A percentile compares a stretch with the other conserved stretches of the same genome.
phyloP scores from a whole-genome alignment of 2,888 invertebrate species.

The Shargacucullia verbasci region DNA sequence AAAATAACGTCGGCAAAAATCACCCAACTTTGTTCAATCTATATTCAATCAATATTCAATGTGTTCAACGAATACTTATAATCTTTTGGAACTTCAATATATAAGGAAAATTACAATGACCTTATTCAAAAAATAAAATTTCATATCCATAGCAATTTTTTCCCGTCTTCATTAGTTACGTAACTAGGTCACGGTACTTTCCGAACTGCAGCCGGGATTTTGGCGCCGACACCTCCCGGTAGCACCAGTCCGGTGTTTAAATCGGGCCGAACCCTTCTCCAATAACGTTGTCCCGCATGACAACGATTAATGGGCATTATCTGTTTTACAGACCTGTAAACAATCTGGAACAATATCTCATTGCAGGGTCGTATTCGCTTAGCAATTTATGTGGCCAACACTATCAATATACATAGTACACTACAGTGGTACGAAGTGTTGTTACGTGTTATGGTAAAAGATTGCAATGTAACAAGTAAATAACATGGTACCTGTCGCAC shows the following conservation, averaged over 20 bases:
- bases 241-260: conserved; percentile 2
- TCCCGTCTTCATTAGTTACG: conserved; percentile 30
- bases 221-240: not conserved
- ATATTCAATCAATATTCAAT: too few relatives aligned
- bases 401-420: not conserved
- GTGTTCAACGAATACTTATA: too few relatives aligned
- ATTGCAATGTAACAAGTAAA: conserved; percentile 9
- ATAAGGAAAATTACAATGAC: too few relatives aligned
- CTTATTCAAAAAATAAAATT: conserved; percentile 3
- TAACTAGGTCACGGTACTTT: conserved; percentile 36
- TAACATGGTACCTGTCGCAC: not conserved
- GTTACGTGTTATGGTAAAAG: conserved; percentile 4
- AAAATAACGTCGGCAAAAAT: too few relatives aligned
- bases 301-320: conserved; percentile 36
- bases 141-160: conserved; percentile 13
- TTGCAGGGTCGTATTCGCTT: conserved; percentile 11
- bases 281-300: conserved; percentile 20
- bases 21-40: too few relatives aligned
- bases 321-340: conserved; percentile 16
- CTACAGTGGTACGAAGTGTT: conserved; percentile 3
- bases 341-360: not conserved
- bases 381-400: conserved; percentile 6
- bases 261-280: conserved; percentile 10
- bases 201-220: not conserved
- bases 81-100: too few relatives aligned